Evolutionary conservation across 2,113 vertebrate species (phyloP).

Genomic region (Pteruthius melanotis): DNA sequence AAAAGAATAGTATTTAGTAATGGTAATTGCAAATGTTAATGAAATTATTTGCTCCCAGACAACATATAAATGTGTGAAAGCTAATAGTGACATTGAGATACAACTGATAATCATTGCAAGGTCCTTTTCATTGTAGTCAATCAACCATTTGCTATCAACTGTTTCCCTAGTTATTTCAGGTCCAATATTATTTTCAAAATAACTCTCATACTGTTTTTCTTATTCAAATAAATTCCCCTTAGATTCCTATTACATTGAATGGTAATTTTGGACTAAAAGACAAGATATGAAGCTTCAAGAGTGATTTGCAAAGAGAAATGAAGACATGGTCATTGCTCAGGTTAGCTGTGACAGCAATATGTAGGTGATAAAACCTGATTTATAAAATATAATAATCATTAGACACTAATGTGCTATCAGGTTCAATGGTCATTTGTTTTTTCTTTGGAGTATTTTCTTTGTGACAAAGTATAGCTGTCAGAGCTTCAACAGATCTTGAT

Average conservation of each 20-base stretch:
- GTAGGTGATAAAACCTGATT: not conserved
- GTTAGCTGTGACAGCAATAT: not conserved
- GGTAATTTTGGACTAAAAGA: not conserved
- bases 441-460: conserved; percentile 29
- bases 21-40: not conserved
- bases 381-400: conserved; percentile 1
- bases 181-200: not conserved
- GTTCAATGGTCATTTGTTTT: conserved; percentile 37
- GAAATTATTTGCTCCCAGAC: not conserved
- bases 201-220: not conserved
- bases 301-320: not conserved
- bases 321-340: not conserved
- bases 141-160: not conserved
- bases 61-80: not conserved
- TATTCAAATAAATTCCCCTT: not conserved
- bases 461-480: conserved; percentile 49
- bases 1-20: not conserved
- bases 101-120: not conserved
- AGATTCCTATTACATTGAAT: not conserved
- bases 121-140: not conserved
- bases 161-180: not conserved
- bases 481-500: conserved; percentile 17
- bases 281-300: not conserved
- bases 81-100: not conserved
- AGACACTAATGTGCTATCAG: not conserved